Evolutionary conservation across 2,113 vertebrate genomes (phyloP), one percentile per base, ranked within the genome.

Genomic region (Corvus hawaiiensis): DNA sequence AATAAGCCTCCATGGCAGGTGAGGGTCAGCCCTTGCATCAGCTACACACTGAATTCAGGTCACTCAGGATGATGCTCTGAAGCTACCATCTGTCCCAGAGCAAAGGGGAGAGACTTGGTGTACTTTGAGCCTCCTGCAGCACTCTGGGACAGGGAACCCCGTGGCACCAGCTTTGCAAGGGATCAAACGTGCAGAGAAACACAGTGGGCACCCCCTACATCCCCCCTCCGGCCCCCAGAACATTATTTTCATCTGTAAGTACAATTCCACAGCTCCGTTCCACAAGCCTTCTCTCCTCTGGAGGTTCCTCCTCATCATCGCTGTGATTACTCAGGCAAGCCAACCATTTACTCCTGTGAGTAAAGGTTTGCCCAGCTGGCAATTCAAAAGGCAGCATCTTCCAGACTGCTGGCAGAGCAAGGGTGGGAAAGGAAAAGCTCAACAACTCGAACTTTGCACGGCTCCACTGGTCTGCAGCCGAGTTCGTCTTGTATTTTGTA

Each of bases 121-220:
- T 35, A 3, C 44, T 89, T 15, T n/a, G 59, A 72, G 46, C 6
- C 26, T 64, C 24, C 24, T 49, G 35, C 11, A 62, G 13, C 5
- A 5, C 27, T 15, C 54, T 33, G 46, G 15, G 62, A 28, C 9
- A n/a, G 20, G 3, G 13, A 84, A 30, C 5, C 13, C 44, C 22
- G 18, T 16, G 39, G 11, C 10, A 51, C 35, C 20, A 30, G 9
- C 22, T 32, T 52, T 64, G 14, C 14, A 37, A 73, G 43, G 7
- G 8, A 39, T 28, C 43, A 55, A 16, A 66, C 5, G n/a, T 1
- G 10, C 9, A 75, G 66, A 67, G 15, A 11, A 56, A 19, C 15
- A 18, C 3, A 5, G 14, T 3, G 27, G 7, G 4, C 58, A 7
- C 4, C 30, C 26, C 30, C 20, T 13, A 3, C 9, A 23, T 39